Base-by-base conservation (phyloP, 2,113 vertebrate species). In the Sarotherodon lohbergeri region DNA sequence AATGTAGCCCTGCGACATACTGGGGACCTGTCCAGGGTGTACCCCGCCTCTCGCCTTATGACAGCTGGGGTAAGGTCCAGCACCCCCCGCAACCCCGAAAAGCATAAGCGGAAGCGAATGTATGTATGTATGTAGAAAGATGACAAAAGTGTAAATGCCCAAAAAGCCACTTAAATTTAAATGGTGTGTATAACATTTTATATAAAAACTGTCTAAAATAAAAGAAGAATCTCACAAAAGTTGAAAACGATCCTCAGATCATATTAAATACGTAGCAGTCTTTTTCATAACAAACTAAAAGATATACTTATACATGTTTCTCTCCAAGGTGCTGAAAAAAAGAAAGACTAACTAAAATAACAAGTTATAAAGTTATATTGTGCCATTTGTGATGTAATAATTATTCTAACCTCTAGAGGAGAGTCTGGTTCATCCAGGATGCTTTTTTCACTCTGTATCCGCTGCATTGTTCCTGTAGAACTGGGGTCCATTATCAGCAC, bases 271-370 rank as follows among this genome's bases (percentile, higher is more conserved):
- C 0, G 27, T 5, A 7, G 3, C 1, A 43, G 12, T 16, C 1
- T 8, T 8, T 11, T 10, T 36, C 4, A 34, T 2, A 19, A 1
- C 9, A 1, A 66, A 36, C 1, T 14, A 12, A 22, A 22, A 22
- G 22, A 22, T 22, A 22, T 22, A 55, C 2, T 3, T 4, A 4
- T 13, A 2, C 1, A 14, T 6, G 43, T 41, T 66, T 80, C 88
- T 89, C n/a, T 91, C 85, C 88, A 52, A 14, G 80, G 90, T 91
- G 11, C 88, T 90, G 73, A 81, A 66, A n/a, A 63, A 63, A 22
- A 22, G 22, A 16, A 14, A 3, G 4, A 3, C 9, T 22, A 57
- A 48, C 2, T 5, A 32, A 41, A 41, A 14, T 39, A 7, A 59
- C 0, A 55, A 43, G 1, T n/a, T 9, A 3, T 7, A 16, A 55